Evolutionary conservation across 2,797 vertebrate species (phyloP).

Genomic region (Onychomys leucogaster): DNA sequence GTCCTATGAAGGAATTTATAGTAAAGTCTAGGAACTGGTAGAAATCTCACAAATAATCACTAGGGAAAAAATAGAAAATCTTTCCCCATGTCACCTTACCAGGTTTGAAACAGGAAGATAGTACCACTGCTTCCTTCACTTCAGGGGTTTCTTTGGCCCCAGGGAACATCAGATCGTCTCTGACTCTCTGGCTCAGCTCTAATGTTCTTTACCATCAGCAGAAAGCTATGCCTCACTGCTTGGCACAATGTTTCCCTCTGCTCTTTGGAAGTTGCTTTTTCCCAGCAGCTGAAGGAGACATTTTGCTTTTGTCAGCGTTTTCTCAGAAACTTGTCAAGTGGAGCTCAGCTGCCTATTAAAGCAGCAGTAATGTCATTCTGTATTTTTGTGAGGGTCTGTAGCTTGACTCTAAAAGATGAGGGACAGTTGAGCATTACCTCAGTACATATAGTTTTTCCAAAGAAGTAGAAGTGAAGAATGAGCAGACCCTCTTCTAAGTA

Average conservation of each 20-base stretch:
- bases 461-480: not conserved
- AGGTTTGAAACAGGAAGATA: slow-evolving; percentile 37
- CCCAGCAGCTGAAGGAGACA: slow-evolving; percentile 11
- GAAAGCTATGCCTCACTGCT: slow-evolving; percentile 35
- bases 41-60: not conserved
- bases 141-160: not conserved
- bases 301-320: slow-evolving; percentile 68
- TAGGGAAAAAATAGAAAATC: not conserved
- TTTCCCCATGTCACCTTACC: slow-evolving; percentile 13
- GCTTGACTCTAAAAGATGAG: not conserved
- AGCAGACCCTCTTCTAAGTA: not conserved
- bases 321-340: slow-evolving; percentile 43
- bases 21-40: not conserved
- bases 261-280: slow-evolving; percentile 31
- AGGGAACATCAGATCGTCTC: slow-evolving; percentile 9
- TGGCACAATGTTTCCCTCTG: not conserved
- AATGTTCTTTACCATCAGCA: slow-evolving; percentile 64
- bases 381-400: slow-evolving; percentile 3
- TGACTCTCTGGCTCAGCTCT: slow-evolving; percentile 26
- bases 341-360: slow-evolving; percentile 53
- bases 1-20: not conserved
- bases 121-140: not conserved
- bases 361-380: not conserved
- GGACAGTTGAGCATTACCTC: not conserved
- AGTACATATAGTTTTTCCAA: not conserved